Evolutionary conservation across 2,113 vertebrate genomes (phyloP).

Genomic region (Cygnus buccinator): DNA sequence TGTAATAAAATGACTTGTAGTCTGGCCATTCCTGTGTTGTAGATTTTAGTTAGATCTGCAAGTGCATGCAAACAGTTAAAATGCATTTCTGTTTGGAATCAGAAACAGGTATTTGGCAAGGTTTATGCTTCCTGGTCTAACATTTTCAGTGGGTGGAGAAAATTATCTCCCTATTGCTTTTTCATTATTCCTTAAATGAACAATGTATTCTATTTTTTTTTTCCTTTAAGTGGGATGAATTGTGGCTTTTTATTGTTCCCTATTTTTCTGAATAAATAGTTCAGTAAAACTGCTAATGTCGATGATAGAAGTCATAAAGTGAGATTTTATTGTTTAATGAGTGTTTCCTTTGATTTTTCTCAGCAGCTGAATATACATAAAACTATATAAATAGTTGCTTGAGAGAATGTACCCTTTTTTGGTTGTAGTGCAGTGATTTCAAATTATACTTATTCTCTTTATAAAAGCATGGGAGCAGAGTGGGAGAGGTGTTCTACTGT

Average conservation of each 20-base stretch:
- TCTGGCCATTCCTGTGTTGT: neutral
- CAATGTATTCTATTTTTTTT: slow-evolving; percentile 42
- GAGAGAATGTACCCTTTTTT: slow-evolving; percentile 18
- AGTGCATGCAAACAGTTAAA: slow-evolving; percentile 34
- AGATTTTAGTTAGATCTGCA: neutral
- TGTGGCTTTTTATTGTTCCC: slow-evolving; percentile 57
- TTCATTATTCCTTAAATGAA: slow-evolving; percentile 66
- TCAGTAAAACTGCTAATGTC: slow-evolving; percentile 58
- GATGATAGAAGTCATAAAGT: slow-evolving; percentile 46
- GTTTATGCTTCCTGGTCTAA: slow-evolving; percentile 46
- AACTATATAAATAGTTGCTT: slow-evolving; percentile 37
- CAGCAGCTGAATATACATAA: slow-evolving; percentile 35
- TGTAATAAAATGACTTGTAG: neutral
- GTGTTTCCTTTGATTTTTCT: slow-evolving; percentile 35
- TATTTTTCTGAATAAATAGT: slow-evolving; percentile 59
- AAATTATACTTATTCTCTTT: neutral
- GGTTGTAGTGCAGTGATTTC: slow-evolving; percentile 22
- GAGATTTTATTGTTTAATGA: slow-evolving; percentile 59
- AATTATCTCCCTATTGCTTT: slow-evolving; percentile 65
- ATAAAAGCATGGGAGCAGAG: slow-evolving; percentile 29
- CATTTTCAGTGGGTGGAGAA: slow-evolving; percentile 52
- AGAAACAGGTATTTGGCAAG: slow-evolving; percentile 4
- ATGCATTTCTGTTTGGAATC: slow-evolving; percentile 27
- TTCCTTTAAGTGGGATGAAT: slow-evolving; percentile 54
- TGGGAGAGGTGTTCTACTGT: slow-evolving; percentile 14